Evolutionary conservation across 2,113 vertebrate genomes (phyloP).

Genomic region (Benitochromis conjunctus): DNA sequence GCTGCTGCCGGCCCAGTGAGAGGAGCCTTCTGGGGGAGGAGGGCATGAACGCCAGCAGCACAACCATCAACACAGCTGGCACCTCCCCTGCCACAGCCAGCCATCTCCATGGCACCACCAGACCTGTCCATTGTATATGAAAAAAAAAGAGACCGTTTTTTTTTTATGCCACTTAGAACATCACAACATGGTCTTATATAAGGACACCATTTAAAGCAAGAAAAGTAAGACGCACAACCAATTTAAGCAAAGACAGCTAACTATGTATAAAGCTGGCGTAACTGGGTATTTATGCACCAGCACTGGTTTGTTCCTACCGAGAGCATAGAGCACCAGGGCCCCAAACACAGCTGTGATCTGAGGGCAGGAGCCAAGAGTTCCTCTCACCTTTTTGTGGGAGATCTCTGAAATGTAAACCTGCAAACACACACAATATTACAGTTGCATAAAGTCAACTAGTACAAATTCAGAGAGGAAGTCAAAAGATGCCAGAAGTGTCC

Average conservation of each 20-base stretch:
- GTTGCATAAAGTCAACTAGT: neutral
- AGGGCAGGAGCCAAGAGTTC: slow-evolving; percentile 85
- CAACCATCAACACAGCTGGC: slow-evolving; percentile 79
- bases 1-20: slow-evolving; percentile 70
- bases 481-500: neutral
- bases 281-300: neutral
- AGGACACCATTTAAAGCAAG: neutral
- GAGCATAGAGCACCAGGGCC: slow-evolving; percentile 78
- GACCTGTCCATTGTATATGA: slow-evolving; percentile 62
- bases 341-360: slow-evolving; percentile 93
- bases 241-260: neutral
- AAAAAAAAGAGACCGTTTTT: neutral
- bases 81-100: slow-evolving; percentile 83
- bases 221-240: neutral
- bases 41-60: slow-evolving; percentile 87
- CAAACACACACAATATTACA: neutral
- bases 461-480: neutral
- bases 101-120: slow-evolving; percentile 88
- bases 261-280: neutral
- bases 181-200: neutral
- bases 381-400: slow-evolving; percentile 82
- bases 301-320: slow-evolving; percentile 73
- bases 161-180: neutral
- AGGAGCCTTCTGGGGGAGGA: slow-evolving; percentile 89
- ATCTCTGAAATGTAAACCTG: slow-evolving; percentile 97